phyloP scores from a whole-genome alignment of 2,888 invertebrate species.

The Pyrrhia umbra region DNA sequence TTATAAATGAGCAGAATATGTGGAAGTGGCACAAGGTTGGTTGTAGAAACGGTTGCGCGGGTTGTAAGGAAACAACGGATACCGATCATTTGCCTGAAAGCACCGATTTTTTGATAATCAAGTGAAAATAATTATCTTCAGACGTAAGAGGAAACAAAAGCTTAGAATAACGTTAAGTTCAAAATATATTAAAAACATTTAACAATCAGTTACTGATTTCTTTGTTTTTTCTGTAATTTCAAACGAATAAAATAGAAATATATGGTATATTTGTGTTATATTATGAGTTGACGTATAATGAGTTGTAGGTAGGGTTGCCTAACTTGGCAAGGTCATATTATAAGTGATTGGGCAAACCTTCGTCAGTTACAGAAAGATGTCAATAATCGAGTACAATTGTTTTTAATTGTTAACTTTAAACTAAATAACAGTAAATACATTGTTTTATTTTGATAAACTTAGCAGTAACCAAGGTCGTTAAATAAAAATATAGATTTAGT shows the following conservation, averaged over 20 bases:
- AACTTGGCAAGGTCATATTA: constrained; percentile 77
- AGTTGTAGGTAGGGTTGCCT: constrained; percentile 72
- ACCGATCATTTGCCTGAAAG: constrained; percentile 72
- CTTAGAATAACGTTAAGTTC: too few relatives aligned
- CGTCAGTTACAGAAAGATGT: constrained; percentile 67
- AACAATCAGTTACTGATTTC: too few relatives aligned
- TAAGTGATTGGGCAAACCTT: constrained; percentile 71
- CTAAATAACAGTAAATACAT: background rate
- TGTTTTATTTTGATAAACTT: too few relatives aligned
- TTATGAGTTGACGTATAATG: constrained; percentile 62
- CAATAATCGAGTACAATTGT: background rate
- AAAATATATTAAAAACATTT: too few relatives aligned
- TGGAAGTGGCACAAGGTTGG: constrained; percentile 84
- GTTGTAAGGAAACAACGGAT: constrained; percentile 75
- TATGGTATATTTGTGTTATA: constrained; percentile 52
- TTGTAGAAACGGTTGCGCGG: constrained; percentile 75
- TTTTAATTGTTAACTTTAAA: background rate
- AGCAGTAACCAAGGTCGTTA: too few relatives aligned
- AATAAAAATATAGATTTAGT: too few relatives aligned
- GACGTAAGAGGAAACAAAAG: too few relatives aligned
- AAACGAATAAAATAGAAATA: too few relatives aligned
- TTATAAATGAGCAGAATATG: constrained; percentile 72
- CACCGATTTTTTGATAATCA: constrained; percentile 52
- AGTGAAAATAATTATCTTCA: background rate
- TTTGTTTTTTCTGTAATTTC: too few relatives aligned